Base-by-base conservation (phyloP, 2,888 invertebrate genomes). In the Rhagonycha lutea region DNA sequence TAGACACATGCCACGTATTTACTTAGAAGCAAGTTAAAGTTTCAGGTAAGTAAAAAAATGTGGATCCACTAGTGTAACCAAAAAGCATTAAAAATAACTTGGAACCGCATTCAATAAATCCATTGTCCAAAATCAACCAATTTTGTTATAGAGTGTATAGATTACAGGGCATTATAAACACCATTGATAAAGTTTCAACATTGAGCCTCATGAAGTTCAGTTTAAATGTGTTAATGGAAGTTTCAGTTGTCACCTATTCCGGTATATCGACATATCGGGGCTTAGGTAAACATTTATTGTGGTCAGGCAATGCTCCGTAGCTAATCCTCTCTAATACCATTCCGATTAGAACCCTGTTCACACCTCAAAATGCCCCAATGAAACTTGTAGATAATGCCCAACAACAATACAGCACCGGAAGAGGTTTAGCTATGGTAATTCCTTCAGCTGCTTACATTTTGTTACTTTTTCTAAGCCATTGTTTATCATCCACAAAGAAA, bases 261-360 rank as follows among this genome's bases (percentile, higher is more conserved):
- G 79, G 83, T 81, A 82, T 83, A 85, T 85, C 85, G 85, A 83
- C 84, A 81, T 84, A 83, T 84, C 84, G 82, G 69, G 60, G 75
- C 83, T 86, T 86, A 86, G 85, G 86, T 86, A 86, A 87, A 87
- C 87, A 87, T 77, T 85, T 83, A 86, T 87, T 87, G 85, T 87
- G 81, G 81, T 80, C 80, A 83, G 83, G 84, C 85, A 86, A 86
- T 85, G 86, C 83, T 82, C 84, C 84, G 86, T 84, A 79, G 80
- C 80, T 86, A 87, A 86, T 85, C 86, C 84, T 32, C 79, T 81
- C 84, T 86, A 86, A 86, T 86, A 80, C 86, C 83, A 84, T 84
- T 83, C 82, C 83, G 86, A 86, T 86, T 84, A 86, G 83, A 81
- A 76, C 79, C 77, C 82, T 82, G 82, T 86, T 86, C 86, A 84